Conservation (phyloP, 2,888 invertebrate species). For the Cenopis cana region DNA sequence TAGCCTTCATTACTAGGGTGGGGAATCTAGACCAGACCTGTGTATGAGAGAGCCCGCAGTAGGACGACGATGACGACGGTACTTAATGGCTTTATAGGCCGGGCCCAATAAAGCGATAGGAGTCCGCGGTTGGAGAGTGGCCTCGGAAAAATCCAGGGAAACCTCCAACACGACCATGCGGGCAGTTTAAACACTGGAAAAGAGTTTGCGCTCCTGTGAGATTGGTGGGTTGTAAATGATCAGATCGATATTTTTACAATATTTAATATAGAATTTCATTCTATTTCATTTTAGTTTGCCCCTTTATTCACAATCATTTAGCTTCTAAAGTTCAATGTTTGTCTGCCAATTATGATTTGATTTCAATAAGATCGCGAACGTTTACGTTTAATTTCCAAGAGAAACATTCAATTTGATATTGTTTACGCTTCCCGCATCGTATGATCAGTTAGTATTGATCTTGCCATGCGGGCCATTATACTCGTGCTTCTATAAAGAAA, state of each 20-base stretch:
- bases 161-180: no score
- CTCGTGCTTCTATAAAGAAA: slow-evolving; percentile 19
- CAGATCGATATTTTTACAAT: background rate
- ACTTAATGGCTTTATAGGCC: no score
- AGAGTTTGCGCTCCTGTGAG: no score
- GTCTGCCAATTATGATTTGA: slow-evolving; percentile 5
- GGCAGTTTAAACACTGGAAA: no score
- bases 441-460: slow-evolving; percentile 40
- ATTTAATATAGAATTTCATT: background rate
- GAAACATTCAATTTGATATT: slow-evolving; percentile 16
- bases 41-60: no score
- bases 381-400: slow-evolving; percentile 38
- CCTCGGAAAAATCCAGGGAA: no score
- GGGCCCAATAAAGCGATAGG: no score
- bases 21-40: no score
- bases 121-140: no score
- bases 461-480: slow-evolving; percentile 41
- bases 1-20: no score
- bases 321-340: slow-evolving; percentile 8
- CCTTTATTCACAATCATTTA: background rate
- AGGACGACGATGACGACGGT: no score
- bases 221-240: no score
- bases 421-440: slow-evolving; percentile 40
- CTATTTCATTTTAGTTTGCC: background rate
- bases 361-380: background rate